Evolutionary conservation across 1,140 invertebrate genomes (phyloP), one percentile per base, ranked within the genome.

Genomic region (Trichonephila inaurata): DNA sequence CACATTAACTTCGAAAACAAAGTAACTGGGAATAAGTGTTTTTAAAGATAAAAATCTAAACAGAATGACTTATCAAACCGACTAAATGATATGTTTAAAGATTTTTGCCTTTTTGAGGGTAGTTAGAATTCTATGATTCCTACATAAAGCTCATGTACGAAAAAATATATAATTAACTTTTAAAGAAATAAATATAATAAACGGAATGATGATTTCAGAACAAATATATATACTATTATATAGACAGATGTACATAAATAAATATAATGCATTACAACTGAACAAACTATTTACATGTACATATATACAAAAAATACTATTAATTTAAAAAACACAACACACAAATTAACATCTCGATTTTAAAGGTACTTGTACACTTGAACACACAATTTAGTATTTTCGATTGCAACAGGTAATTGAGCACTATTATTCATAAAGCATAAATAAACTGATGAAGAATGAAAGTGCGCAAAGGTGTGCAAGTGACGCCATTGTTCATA

Each of bases 341-440:
- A 28, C 28, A 28, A 28, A 66, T n/a, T 66, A 66, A 69, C 66
- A 69, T 28, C 1, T 69, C 21, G 24, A 64, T 21, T 28, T 51
- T 51, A 64, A 64, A 21, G 21, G 16, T 64, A 21, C 21, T 64
- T 64, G 5, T 12, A 64, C 18, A 64, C 21, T 64, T 64, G 5
- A 40, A 77, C 72, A 77, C 14, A 6, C 72, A 72, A 16, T 72
- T 72, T 72, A 72, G 28, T 72, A 72, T 33, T 40, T 28, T 24
- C 69, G 69, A 72, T 72, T 72, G 69, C 72, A 77, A 77, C 72
- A 77, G 12, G 28, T 40, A 77, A 18, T 85, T 85, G 44, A 85
- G 82, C 82, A 24, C 58, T 85, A 85, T 60, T n/a, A 24, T 24
- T 85, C 24, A 24, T n/a, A 24, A 60, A 85, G 44, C 58, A 58